phyloP scores from a whole-genome alignment of 1,140 invertebrate genomes.

The Neuroterus valhalla region DNA sequence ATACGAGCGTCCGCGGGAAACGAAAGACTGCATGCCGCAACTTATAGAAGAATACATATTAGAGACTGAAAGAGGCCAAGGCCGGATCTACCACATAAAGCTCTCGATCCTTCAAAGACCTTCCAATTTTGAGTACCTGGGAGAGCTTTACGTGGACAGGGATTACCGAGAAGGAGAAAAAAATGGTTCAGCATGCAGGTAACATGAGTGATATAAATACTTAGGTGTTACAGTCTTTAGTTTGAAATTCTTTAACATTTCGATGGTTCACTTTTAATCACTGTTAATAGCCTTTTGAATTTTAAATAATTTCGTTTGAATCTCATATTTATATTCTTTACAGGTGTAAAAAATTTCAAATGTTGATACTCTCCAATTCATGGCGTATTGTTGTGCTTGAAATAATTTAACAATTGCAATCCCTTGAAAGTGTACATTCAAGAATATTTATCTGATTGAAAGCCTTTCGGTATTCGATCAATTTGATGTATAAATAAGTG shows the following conservation, averaged over 20 bases:
- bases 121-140: conserved; percentile 90
- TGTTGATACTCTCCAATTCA: too few relatives aligned
- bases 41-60: conserved; percentile 92
- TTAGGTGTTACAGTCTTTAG: neutral
- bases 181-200: conserved; percentile 90
- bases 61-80: conserved; percentile 84
- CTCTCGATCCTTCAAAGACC: conserved; percentile 89
- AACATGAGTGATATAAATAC: neutral
- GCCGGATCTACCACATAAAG: conserved; percentile 88
- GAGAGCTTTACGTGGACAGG: conserved; percentile 92
- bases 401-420: too few relatives aligned
- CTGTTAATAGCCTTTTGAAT: too few relatives aligned
- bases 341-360: too few relatives aligned
- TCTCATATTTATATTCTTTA: too few relatives aligned
- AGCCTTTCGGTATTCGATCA: too few relatives aligned
- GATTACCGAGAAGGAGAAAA: conserved; percentile 87
- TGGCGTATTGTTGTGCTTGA: too few relatives aligned
- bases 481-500: too few relatives aligned
- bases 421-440: too few relatives aligned
- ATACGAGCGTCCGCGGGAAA: conserved; percentile 80
- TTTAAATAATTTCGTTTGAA: too few relatives aligned
- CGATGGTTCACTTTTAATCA: too few relatives aligned
- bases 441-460: too few relatives aligned
- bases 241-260: conserved; percentile 14
- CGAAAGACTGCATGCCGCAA: conserved; percentile 86